phyloP scores from a whole-genome alignment of 2,797 vertebrate genomes.

The Tangara arthus region DNA sequence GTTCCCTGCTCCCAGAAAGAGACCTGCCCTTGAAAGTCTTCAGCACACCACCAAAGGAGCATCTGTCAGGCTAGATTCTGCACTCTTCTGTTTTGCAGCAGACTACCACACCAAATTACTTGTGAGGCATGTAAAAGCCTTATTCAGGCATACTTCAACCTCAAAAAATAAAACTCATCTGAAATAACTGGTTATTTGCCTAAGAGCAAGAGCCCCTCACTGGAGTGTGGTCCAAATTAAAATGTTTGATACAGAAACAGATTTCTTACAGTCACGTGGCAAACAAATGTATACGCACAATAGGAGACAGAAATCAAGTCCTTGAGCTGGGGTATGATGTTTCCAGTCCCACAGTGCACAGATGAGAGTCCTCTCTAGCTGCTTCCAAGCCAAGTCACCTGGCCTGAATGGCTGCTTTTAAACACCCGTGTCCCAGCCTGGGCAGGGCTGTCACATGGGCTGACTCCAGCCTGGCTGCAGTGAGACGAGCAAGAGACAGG shows the following conservation, averaged over 20 bases:
- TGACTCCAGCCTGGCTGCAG: neutral
- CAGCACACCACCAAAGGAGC: neutral
- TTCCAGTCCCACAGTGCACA: neutral
- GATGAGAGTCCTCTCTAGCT: neutral
- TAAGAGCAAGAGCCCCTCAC: neutral
- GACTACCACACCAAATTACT: neutral
- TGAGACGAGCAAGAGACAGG: neutral
- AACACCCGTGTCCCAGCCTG: neutral
- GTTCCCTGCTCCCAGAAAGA: neutral
- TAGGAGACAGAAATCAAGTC: neutral
- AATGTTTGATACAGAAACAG: neutral
- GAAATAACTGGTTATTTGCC: neutral
- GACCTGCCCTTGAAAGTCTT: neutral
- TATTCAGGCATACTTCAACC: neutral
- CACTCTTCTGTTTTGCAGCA: neutral
- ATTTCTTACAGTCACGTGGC: neutral
- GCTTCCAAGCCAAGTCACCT: neutral
- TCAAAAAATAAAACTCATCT: neutral
- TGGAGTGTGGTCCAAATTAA: neutral
- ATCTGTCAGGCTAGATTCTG: neutral
- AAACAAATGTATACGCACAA: neutral
- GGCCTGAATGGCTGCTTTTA: neutral
- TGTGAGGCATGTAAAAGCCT: neutral
- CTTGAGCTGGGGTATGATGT: neutral
- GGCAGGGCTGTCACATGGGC: neutral